Conservation (phyloP, 2,888 invertebrate species). For the Candidula unifasciata region DNA sequence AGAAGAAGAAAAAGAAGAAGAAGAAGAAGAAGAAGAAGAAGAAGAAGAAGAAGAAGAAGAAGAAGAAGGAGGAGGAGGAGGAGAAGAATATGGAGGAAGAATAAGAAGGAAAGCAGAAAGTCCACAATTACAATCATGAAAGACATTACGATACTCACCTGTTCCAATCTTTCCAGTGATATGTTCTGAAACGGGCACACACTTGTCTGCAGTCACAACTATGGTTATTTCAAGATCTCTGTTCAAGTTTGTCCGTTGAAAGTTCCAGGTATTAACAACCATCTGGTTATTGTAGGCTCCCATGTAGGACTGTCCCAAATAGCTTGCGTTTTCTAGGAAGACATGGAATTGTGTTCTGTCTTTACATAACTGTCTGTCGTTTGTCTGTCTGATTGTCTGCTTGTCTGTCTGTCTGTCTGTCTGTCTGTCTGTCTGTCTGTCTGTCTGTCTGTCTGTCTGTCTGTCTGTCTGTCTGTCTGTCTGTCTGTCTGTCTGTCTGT, state of each 20-base stretch:
- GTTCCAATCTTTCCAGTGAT: constrained; percentile 47
- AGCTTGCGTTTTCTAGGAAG: constrained; percentile 38
- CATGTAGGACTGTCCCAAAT: constrained; percentile 52
- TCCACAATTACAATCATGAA: too few species aligned
- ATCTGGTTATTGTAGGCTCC: constrained; percentile 42
- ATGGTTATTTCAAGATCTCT: constrained; percentile 53
- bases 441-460: not conserved
- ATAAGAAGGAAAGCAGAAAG: not conserved
- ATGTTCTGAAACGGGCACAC: constrained; percentile 53
- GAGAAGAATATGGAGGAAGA: not conserved
- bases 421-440: not conserved
- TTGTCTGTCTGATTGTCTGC: too few species aligned
- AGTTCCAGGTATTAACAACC: constrained; percentile 49
- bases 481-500: not conserved
- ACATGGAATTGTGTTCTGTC: not conserved
- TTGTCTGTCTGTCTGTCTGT: not conserved
- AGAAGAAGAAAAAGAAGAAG: not conserved
- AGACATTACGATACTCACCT: constrained; percentile 26
- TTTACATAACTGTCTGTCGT: not conserved
- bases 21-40: not conserved
- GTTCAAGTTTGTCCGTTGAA: constrained; percentile 48
- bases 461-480: not conserved
- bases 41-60: not conserved
- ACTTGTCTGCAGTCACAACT: constrained; percentile 46
- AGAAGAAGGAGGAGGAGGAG: not conserved